Evolutionary conservation across 2,888 invertebrate species (phyloP), one percentile per base, ranked within the genome.

Genomic region (Crematogaster levior): DNA sequence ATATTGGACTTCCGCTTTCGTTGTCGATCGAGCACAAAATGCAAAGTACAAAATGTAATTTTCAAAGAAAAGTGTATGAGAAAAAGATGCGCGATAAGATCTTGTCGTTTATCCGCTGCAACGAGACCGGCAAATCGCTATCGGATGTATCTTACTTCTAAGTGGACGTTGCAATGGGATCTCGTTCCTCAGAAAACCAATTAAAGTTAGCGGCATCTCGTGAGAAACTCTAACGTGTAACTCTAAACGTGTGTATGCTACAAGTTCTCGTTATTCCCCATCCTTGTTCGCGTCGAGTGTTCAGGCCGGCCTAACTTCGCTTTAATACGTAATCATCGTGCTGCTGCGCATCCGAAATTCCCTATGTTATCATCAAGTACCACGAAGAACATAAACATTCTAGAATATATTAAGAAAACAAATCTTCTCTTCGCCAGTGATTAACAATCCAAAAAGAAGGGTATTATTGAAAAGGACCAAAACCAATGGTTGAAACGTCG

Each of bases 171-270:
- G 40, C 75, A 77, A 77, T 66, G 56, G 53, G 70, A 77, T 56
- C 77, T 56, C 70, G 30, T 56, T 56, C 18, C 70, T 77, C 70
- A 77, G 66, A 70, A 70, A 82, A 80, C 63, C 82, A 82, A 82
- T 82, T 82, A 82, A 82, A 68, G 79, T 82, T 82, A 56, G 80
- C 61, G 61, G 60, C 27, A 46, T 43, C 79, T 70, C 63, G 68
- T 70, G 79, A 65, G 79, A 56, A 80, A 82, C 63, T 70, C 68
- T 53, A 79, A 37, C 60, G 24, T 80, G 53, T 37, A 56, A 56
- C 40, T 37, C n/a, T n/a, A n/a, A n/a, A n/a, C n/a, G n/a, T n/a
- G n/a, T n/a, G n/a, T n/a, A n/a, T n/a, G n/a, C n/a, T 61, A 60
- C 27, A 65, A 82, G n/a, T 82, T 82, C 66, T 46, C 58, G 65